Base-by-base conservation (phyloP, 2,113 vertebrate species). In the Loxodonta africana region DNA sequence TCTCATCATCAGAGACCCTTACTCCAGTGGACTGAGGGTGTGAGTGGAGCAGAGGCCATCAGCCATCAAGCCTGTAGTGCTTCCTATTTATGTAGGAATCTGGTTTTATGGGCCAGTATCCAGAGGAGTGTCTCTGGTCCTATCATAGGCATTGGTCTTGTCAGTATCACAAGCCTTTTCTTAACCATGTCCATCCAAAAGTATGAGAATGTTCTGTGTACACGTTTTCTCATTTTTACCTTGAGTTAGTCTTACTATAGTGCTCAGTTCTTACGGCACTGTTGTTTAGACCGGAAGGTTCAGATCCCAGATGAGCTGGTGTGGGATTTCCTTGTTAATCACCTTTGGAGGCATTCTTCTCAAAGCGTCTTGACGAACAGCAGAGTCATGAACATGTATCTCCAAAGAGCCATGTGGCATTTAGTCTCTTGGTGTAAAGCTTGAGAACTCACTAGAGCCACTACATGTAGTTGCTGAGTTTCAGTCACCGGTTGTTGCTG, bases 321-420 rank as follows among this genome's bases (percentile, higher is more conserved):
- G 3, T 92, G 81, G 53, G 62, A 48, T 93, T 94, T 94, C 89
- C 11, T 0, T 80, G 69, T 87, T 63, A 82, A n/a, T 95, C 69
- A 86, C 37, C 33, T 81, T 74, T 30, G n/a, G 83, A 89, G 83
- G 33, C 80, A 71, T 91, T 89, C 69, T 30, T 95, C n/a, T 84
- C 48, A 83, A 44, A 76, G 53, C 48, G 46, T 44, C 63, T 77
- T 84, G 69, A 94, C 21, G n/a, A 57, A 65, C 57, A 93, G 28
- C 57, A 67, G 63, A 80, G 86, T 77, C 25, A 3, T 74, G 74
- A 93, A 77, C n/a, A 91, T 7, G 6, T 30, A 46, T 2, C 80
- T 46, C 74, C 21, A 18, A 37, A 88, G 78, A 88, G 41, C 80
- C 90, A 88, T 20, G 69, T 95, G 81, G 85, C 57, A 83, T 67